Evolutionary conservation across 2,797 vertebrate species (phyloP).

Genomic region (Alauda arvensis): DNA sequence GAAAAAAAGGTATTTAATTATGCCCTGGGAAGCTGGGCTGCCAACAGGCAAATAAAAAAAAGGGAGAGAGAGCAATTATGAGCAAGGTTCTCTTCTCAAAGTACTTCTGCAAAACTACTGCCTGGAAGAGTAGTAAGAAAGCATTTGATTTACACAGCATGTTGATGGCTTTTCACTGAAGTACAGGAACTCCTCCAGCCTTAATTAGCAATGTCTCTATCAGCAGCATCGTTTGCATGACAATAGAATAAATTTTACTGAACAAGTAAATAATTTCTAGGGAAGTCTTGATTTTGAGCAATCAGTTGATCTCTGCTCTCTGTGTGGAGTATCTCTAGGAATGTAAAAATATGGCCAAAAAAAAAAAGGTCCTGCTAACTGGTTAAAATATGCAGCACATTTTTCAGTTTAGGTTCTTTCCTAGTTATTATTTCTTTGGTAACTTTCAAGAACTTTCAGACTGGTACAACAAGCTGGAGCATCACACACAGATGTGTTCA

Average conservation of each 20-base stretch:
- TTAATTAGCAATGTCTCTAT: not conserved
- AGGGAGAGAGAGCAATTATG: not conserved
- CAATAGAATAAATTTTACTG: not conserved
- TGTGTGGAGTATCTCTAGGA: not conserved
- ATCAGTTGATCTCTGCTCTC: not conserved
- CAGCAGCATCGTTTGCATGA: not conserved
- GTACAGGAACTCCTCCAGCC: not conserved
- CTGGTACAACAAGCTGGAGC: not conserved
- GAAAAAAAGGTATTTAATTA: not conserved
- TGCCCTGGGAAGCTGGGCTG: not conserved
- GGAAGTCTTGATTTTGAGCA: not conserved
- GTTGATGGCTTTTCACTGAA: not conserved
- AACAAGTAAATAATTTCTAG: not conserved
- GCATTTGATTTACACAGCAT: not conserved
- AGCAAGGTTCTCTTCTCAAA: not conserved
- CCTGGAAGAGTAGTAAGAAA: not conserved
- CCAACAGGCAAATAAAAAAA: not conserved
- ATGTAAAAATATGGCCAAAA: not conserved
- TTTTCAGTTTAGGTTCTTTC: not conserved
- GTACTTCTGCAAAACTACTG: not conserved
- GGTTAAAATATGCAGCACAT: not conserved
- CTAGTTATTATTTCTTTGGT: not conserved
- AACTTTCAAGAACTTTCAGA: not conserved
- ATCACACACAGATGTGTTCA: not conserved
- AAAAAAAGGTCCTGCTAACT: not conserved